Conservation (phyloP, 23 tunicate species). For the Halocynthia aurantium region DNA sequence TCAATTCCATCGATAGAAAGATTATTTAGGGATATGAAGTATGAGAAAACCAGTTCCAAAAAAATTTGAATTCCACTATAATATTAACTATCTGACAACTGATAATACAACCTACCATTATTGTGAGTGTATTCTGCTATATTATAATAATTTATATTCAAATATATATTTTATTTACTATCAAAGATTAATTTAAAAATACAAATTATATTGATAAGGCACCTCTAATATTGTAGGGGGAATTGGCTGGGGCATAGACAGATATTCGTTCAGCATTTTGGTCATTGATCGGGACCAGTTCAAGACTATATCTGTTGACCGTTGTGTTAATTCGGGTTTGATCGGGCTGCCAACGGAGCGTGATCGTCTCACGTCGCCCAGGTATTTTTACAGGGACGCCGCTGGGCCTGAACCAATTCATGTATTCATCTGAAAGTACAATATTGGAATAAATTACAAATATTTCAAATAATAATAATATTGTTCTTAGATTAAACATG, state of each 20-base stretch:
- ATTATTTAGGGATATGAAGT: no score
- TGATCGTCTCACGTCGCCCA: neutral
- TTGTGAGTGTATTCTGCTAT: no score
- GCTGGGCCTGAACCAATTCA: conserved; percentile 6
- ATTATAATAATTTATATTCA: no score
- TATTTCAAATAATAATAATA: neutral
- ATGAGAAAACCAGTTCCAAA: no score
- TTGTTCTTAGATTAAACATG: neutral
- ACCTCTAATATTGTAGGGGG: conserved; percentile 13
- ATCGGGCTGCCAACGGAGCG: conserved; percentile 21
- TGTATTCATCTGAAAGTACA: conserved; percentile 14
- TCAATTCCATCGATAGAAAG: no score
- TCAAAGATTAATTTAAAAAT: no score
- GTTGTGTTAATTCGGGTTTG: neutral
- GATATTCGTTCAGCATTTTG: conserved; percentile 8
- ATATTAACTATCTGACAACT: no score
- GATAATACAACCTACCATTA: no score
- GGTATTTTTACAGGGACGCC: neutral
- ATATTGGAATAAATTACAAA: neutral
- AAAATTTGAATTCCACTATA: no score
- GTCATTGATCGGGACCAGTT: conserved; percentile 29
- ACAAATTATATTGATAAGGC: no score
- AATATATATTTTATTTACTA: no score
- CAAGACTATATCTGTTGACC: conserved; percentile 6
- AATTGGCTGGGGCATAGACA: neutral